Base-by-base conservation (phyloP, 2,797 vertebrate species). In the Sarcoramphus papa region DNA sequence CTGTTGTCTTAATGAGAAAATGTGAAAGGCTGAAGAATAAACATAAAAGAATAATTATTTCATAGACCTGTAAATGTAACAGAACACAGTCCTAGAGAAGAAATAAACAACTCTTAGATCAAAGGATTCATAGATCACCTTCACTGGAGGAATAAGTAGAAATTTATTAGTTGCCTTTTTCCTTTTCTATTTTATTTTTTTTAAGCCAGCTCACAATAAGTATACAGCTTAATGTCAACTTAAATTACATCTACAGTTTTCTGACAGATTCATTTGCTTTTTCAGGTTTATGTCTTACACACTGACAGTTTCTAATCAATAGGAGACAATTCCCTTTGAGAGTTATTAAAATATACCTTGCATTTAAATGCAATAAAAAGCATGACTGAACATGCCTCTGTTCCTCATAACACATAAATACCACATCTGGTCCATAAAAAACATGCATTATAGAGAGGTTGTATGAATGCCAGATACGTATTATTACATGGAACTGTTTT, bases 391-490 rank as follows among this genome's bases (percentile, higher is more conserved):
- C 97, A 97, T 95, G 97, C 97, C 97, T 98, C 96, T 98, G 97
- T 98, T 97, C 95, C 97, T 97, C 95, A 97, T 98, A 98, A 97
- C 92, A 97, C 92, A 97, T 95, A 98, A 97, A 96, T 96, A 96
- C 96, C 96, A 98, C 98, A 98, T 98, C 98, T 98, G 98, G 98
- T 96, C 96, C 93, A 98, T 97, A 96, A 98, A 96, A 97, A 97
- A 87, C 95, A 92, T 78, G 90, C 95, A 96, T 97, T 98, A 96
- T 97, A 94, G 62, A 90, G 96, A 96, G 77, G 92, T 95, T 98
- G 96, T 97, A 96, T 87, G 60, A 85, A 95, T 97, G 98, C 98
- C 98, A 98, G 97, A 96, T 96, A 97, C 92, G 33, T 97, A 97
- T 97, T 98, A 97, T 97, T 98, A 97, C 91, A 78, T 94, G 94